Percentiles rank a stretch among this genome's conserved stretches.
phyloP scores from a whole-genome alignment of 2,113 vertebrate genomes.

The Halcyon senegalensis region DNA sequence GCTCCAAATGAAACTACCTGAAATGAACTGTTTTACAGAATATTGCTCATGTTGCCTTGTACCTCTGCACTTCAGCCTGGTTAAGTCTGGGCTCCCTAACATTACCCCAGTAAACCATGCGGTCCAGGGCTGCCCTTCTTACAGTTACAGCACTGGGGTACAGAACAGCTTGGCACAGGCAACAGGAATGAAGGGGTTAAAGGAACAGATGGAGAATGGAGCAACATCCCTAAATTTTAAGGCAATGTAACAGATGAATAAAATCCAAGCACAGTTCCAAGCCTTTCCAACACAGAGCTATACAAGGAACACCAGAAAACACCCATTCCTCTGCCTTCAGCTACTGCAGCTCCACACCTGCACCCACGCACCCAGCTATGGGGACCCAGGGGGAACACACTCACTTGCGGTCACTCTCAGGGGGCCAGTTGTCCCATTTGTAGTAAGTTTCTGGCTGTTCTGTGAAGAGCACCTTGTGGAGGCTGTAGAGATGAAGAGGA shows the following conservation, averaged over 20 bases:
- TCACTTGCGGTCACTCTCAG: constrained; percentile 98
- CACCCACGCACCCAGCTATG: neutral
- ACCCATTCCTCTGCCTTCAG: neutral
- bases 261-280: constrained; percentile 19
- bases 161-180: neutral
- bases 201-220: constrained; percentile 1
- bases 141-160: neutral
- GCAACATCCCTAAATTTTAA: neutral
- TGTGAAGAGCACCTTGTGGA: constrained; percentile 98
- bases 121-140: neutral
- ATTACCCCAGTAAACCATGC: neutral
- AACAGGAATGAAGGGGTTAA: neutral
- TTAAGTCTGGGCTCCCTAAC: neutral
- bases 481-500: constrained; percentile 70
- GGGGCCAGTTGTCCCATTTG: constrained; percentile 99
- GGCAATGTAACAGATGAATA: neutral
- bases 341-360: neutral
- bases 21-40: neutral
- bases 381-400: neutral
- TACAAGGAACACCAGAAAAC: neutral
- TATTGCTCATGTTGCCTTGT: fast-evolving
- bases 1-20: neutral
- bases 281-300: neutral
- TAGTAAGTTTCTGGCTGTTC: constrained; percentile 99
- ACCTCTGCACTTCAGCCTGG: neutral